Conservation (phyloP, 64 coral and sea anemone genomes). For the Anthopleura sola region DNA sequence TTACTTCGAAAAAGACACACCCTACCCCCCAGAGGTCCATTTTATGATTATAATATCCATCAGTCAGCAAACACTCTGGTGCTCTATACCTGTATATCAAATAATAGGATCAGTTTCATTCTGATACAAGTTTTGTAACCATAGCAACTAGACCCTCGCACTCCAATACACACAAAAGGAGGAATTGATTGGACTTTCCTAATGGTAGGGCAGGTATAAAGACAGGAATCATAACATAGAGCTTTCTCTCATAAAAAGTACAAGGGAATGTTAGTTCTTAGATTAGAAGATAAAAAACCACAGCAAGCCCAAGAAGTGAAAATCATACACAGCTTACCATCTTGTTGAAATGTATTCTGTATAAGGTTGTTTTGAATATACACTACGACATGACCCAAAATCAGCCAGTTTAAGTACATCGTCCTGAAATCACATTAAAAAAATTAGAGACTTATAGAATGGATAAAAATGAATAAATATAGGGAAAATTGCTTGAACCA, state of each 20-base stretch:
- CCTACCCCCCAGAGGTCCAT: slow-evolving; percentile 99
- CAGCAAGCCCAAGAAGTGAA: not conserved
- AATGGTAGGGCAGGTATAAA: too few relatives aligned
- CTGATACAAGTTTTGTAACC: not conserved
- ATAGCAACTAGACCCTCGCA: too few relatives aligned
- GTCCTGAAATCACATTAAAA: slow-evolving; percentile 51
- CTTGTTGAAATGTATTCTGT: slow-evolving; percentile 98
- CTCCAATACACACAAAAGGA: too few relatives aligned
- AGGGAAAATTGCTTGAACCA: too few relatives aligned
- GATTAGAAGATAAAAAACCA: not conserved
- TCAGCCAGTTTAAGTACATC: slow-evolving; percentile 97
- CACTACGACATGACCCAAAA: slow-evolving; percentile 98
- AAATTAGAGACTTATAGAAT: not conserved
- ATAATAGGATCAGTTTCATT: not conserved
- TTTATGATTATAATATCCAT: slow-evolving; percentile 96
- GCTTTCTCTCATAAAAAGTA: too few relatives aligned
- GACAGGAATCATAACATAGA: too few relatives aligned
- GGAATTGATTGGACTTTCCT: too few relatives aligned
- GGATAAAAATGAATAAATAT: not conserved
- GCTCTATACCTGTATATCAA: slow-evolving; percentile 69
- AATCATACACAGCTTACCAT: too few relatives aligned
- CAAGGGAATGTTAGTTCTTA: not conserved
- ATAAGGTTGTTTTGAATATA: slow-evolving; percentile 98
- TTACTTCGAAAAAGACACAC: slow-evolving; percentile 98
- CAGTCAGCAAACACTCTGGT: slow-evolving; percentile 92